Conservation (phyloP, 2,797 vertebrate species). For the Smutsia temminckii region DNA sequence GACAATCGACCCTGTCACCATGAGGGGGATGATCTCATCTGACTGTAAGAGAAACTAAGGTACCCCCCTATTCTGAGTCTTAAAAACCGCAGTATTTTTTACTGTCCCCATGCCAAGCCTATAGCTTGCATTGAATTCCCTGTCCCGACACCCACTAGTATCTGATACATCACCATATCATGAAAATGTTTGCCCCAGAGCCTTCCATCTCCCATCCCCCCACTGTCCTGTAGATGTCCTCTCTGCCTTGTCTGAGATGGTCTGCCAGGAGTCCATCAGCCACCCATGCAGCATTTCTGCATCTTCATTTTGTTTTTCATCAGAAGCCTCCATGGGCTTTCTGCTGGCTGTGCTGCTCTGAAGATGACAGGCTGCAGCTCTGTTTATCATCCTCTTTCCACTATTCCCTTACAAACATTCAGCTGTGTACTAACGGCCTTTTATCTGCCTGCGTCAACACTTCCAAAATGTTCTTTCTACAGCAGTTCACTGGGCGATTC, state of each 20-base stretch:
- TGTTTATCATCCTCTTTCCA: background rate
- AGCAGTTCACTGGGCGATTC: background rate
- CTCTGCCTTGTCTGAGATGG: background rate
- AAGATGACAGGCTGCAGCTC: rapidly evolving
- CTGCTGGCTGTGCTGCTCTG: background rate
- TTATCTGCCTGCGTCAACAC: background rate
- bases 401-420: background rate
- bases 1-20: rapidly evolving
- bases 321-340: background rate
- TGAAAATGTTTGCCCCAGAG: background rate
- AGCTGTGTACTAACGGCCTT: background rate
- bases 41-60: background rate
- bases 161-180: too few relatives aligned
- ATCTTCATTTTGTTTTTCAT: rapidly evolving
- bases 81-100: background rate
- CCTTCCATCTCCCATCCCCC: background rate
- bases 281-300: background rate
- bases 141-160: too few relatives aligned
- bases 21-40: background rate
- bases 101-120: background rate
- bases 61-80: background rate
- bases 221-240: background rate
- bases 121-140: background rate
- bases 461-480: background rate
- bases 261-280: too few relatives aligned